phyloP scores from a whole-genome alignment of 2,113 vertebrate species.

The Mastomys coucha region DNA sequence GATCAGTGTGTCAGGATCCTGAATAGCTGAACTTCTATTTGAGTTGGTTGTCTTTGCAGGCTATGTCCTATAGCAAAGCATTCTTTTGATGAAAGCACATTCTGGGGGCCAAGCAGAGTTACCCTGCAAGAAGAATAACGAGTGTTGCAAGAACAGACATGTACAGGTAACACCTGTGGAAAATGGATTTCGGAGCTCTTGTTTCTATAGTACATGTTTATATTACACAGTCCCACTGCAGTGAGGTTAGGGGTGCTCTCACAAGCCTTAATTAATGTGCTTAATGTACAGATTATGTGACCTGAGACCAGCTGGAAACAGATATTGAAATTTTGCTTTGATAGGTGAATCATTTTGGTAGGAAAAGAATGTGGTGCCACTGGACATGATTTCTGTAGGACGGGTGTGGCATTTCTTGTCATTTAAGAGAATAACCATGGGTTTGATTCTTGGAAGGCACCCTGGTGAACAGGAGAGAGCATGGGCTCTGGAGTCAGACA shows the following conservation, averaged over 20 bases:
- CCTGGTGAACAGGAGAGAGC: conserved; percentile 51
- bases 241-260: conserved; percentile 44
- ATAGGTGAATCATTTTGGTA: conserved; percentile 61
- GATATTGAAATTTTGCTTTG: conserved; percentile 64
- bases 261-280: conserved; percentile 62
- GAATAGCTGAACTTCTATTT: conserved; percentile 65
- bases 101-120: conserved; percentile 75
- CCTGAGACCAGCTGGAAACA: conserved; percentile 59
- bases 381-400: conserved; percentile 44
- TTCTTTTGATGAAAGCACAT: conserved; percentile 77
- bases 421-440: conserved; percentile 28
- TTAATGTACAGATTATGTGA: conserved; percentile 63
- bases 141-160: conserved; percentile 78
- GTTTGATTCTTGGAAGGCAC: conserved; percentile 63
- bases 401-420: conserved; percentile 25
- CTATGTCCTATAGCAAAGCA: conserved; percentile 67
- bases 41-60: conserved; percentile 71
- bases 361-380: conserved; percentile 52
- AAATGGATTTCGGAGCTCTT: conserved; percentile 72
- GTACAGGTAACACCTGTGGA: conserved; percentile 82
- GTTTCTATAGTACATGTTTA: conserved; percentile 74
- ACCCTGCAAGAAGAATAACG: conserved; percentile 70
- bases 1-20: conserved; percentile 70
- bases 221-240: conserved; percentile 66
- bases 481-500: conserved; percentile 64